phyloP scores from a whole-genome alignment of 2,797 vertebrate genomes.

The Falco biarmicus region DNA sequence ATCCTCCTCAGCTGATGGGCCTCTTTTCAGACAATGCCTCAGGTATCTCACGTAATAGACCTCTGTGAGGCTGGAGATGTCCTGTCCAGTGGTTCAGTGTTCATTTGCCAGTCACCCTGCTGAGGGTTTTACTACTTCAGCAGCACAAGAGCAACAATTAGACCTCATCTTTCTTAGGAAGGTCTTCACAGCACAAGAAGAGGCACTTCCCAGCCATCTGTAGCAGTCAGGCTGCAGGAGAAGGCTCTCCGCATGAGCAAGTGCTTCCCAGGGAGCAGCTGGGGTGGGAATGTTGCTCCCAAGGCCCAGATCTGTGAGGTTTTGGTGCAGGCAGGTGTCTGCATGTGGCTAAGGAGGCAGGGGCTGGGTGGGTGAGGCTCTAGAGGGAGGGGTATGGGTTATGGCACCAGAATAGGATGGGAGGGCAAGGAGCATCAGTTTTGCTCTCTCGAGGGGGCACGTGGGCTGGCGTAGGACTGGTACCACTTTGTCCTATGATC shows the following conservation, averaged over 20 bases:
- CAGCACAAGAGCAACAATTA: not conserved
- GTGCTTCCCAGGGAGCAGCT: not conserved
- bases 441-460: too few species aligned
- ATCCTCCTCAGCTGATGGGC: fast-evolving
- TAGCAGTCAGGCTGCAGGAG: not conserved
- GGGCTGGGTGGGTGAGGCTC: not conserved
- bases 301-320: not conserved
- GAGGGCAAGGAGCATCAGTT: not conserved
- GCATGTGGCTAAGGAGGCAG: not conserved
- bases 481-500: not conserved
- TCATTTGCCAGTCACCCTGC: not conserved
- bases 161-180: not conserved
- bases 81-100: not conserved
- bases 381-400: not conserved
- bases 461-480: fast-evolving
- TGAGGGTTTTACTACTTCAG: not conserved
- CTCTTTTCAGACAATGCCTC: not conserved
- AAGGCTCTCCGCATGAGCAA: not conserved
- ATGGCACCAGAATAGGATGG: not conserved
- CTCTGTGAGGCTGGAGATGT: not conserved
- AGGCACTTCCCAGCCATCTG: not conserved
- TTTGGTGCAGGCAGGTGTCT: not conserved
- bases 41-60: not conserved
- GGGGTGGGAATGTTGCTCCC: not conserved
- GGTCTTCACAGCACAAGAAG: not conserved